These are phyloP conservation scores for Microcebus murinus DNA, from an alignment of 2,113 vertebrate genomes.

Conservation along the genomic window DNA sequence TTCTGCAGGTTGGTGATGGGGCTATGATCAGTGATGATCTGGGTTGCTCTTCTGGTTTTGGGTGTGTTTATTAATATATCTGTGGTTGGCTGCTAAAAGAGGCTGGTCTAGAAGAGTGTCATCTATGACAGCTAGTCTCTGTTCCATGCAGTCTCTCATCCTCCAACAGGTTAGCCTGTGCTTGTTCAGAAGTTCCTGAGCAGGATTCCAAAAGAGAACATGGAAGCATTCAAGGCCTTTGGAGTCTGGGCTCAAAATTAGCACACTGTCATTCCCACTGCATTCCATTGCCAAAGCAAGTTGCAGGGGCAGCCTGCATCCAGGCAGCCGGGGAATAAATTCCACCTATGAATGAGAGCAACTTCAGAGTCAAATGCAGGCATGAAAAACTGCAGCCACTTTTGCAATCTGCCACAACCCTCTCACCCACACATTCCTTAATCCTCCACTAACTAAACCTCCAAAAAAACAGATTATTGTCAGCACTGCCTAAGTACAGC, in stretches of 20 bases:
- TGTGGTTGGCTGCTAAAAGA: not conserved
- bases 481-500: not conserved
- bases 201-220: not conserved
- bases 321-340: not conserved
- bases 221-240: not conserved
- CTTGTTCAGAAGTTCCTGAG: not conserved
- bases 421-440: not conserved
- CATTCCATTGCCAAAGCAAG: not conserved
- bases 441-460: not conserved
- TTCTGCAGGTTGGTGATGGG: not conserved
- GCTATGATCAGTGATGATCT: not conserved
- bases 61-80: not conserved
- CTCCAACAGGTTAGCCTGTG: not conserved
- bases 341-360: not conserved
- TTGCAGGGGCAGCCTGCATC: not conserved
- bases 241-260: not conserved
- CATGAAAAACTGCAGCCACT: not conserved
- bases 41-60: not conserved
- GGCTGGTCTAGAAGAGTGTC: not conserved
- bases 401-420: not conserved
- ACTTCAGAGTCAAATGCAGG: not conserved
- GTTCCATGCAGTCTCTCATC: not conserved
- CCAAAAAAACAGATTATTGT: not conserved
- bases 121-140: not conserved
- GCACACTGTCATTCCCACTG: too few species aligned